Conservation (phyloP, 2,888 invertebrate species). For the Gibbula magus region DNA sequence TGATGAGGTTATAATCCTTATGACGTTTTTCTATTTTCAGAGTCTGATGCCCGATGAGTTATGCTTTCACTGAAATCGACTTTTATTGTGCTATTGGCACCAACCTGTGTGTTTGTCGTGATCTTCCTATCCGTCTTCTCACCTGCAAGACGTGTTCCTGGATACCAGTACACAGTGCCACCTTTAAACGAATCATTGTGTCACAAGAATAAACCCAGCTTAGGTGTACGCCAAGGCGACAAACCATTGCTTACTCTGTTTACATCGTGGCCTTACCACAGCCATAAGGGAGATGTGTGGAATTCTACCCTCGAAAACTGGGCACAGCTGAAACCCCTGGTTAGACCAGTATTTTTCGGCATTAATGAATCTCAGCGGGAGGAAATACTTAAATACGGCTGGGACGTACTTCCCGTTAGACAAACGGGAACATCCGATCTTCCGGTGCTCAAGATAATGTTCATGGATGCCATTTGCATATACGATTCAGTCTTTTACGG, state of each 20-base stretch:
- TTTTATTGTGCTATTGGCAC: no score
- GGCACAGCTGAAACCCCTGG: conserved; percentile 52
- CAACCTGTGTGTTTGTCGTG: no score
- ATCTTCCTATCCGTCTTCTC: no score
- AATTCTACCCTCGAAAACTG: conserved; percentile 61
- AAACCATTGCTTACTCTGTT: conserved; percentile 54
- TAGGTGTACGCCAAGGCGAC: no score
- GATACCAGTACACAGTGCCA: no score
- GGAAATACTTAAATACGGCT: conserved; percentile 43
- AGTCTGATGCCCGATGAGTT: no score
- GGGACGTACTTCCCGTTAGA: conserved; percentile 48
- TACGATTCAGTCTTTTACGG: conserved; percentile 60
- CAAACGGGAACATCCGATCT: conserved; percentile 48
- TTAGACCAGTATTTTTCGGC: conserved; percentile 56
- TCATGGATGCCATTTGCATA: conserved; percentile 50
- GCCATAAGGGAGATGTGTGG: conserved; percentile 51
- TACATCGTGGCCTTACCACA: conserved; percentile 54
- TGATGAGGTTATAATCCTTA: no score
- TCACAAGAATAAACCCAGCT: no score
- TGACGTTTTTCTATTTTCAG: no score
- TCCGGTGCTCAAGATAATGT: conserved; percentile 66
- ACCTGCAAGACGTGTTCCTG: no score
- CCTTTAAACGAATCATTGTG: no score
- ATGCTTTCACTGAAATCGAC: no score
- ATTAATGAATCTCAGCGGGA: conserved; percentile 39